Conservation (phyloP, 2,797 vertebrate species). For the Acipenser transmontanus region DNA sequence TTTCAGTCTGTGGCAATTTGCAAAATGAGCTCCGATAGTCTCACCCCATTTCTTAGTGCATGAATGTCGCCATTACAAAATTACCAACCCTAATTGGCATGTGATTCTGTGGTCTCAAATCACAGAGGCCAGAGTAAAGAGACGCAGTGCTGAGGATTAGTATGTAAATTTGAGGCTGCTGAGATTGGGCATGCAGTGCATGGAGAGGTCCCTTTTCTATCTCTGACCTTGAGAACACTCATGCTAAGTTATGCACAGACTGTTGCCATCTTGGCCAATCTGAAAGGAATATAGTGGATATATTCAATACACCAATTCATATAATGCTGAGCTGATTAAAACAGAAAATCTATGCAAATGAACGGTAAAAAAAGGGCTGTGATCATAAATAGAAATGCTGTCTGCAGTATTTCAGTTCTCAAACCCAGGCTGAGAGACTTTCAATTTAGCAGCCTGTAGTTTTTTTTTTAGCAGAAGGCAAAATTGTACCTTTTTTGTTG, state of each 20-base stretch:
- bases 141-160: background rate
- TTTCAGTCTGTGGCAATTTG: conserved; percentile 14
- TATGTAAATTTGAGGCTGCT: background rate
- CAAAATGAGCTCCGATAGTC: conserved; percentile 19
- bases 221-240: background rate
- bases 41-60: conserved; percentile 7
- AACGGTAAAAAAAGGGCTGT: too few species aligned
- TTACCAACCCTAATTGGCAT: conserved; percentile 9
- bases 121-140: conserved; percentile 6
- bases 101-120: conserved; percentile 10
- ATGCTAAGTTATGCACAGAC: background rate
- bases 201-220: background rate
- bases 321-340: too few species aligned
- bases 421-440: too few species aligned
- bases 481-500: too few species aligned
- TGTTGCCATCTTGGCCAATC: background rate
- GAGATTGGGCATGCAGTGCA: background rate
- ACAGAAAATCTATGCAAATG: too few species aligned
- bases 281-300: too few species aligned
- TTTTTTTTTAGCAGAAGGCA: too few species aligned
- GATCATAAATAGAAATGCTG: too few species aligned
- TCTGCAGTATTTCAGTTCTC: too few species aligned
- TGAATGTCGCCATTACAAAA: conserved; percentile 9
- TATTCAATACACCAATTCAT: too few species aligned
- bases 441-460: too few species aligned